Evolutionary conservation across 1,140 invertebrate genomes (phyloP), one percentile per base, ranked within the genome.

Genomic region (Drepana arcuata): DNA sequence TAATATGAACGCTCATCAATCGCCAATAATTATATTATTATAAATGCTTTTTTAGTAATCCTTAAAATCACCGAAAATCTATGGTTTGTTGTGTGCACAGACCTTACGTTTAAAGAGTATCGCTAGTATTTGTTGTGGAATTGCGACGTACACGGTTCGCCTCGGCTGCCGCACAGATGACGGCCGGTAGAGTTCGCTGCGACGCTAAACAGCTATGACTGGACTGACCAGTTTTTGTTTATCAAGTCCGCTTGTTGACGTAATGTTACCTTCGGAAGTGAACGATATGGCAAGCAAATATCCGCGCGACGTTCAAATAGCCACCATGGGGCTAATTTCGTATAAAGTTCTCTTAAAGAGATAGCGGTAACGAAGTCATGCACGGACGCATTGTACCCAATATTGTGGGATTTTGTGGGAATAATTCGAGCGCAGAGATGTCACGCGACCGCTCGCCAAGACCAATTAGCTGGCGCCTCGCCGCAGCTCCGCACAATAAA

Each of bases 381-480:
- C 44, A 40, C 35, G 38, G 46, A 40, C 58, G 50, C 53, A 53
- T 60, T 48, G 43, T 41, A 44, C 52, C 58, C 54, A 72, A 68
- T 67, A 69, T 67, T 72, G 51, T 51, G 49, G 52, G 45, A 53
- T 41, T 53, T 44, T 44, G 40, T 48, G 37, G 40, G 36, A 51
- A 56, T 56, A 56, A 56, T 51, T 55, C 39, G 31, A 35, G 36
- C 44, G 35, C 26, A 41, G 40, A 16, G 41, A 43, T 64, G 73
- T 79, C 74, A 79, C 74, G 74, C 70, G 68, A 75, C 62, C 63
- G 50, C 63, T 62, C 48, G 57, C 62, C 60, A 56, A 41, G 52
- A 71, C 77, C 77, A 81, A 81, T 81, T 77, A 81, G 62, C 56
- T 45, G 60, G 62, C 66, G 70, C 66, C 70, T 52, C 40, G 58